Percentiles rank a stretch among this genome's conserved stretches.
These are phyloP conservation scores for Synodontis membranacea DNA, from an alignment of 2,113 vertebrate species.

Conservation along the genomic window DNA sequence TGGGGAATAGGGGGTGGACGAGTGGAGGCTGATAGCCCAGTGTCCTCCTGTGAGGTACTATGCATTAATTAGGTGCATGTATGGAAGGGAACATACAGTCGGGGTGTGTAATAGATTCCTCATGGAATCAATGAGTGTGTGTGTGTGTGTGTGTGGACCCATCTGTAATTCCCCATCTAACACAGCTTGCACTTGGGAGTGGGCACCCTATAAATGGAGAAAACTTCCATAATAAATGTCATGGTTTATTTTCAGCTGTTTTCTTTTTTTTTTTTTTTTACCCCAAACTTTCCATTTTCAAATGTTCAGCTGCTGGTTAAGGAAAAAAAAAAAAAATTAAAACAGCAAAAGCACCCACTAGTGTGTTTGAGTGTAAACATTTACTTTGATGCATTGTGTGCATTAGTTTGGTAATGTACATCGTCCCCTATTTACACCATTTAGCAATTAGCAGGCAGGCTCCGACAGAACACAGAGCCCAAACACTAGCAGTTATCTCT, in stretches of 20 bases:
- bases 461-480: conserved; percentile 71
- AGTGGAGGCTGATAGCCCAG: conserved; percentile 62
- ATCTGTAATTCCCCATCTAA: conserved; percentile 47
- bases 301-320: conserved; percentile 1
- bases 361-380: conserved; percentile 52
- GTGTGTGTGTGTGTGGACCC: conserved; percentile 23
- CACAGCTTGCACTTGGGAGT: conserved; percentile 31
- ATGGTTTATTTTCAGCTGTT: neutral
- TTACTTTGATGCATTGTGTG: conserved; percentile 60
- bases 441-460: conserved; percentile 72
- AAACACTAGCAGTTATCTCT: conserved; percentile 76
- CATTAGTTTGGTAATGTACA: conserved; percentile 64
- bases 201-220: conserved; percentile 38
- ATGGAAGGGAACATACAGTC: conserved; percentile 64
- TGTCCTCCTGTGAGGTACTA: conserved; percentile 66
- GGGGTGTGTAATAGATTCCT: conserved; percentile 70
- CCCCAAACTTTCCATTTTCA: neutral
- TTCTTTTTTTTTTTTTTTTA: neutral
- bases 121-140: conserved; percentile 68
- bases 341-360: conserved; percentile 15
- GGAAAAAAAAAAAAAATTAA: neutral
- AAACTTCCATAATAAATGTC: conserved; percentile 16
- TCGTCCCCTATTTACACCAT: conserved; percentile 67
- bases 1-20: conserved; percentile 15
- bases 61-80: conserved; percentile 78